phyloP scores from a whole-genome alignment of 2,888 invertebrate genomes.

The Oligia latruncula region DNA sequence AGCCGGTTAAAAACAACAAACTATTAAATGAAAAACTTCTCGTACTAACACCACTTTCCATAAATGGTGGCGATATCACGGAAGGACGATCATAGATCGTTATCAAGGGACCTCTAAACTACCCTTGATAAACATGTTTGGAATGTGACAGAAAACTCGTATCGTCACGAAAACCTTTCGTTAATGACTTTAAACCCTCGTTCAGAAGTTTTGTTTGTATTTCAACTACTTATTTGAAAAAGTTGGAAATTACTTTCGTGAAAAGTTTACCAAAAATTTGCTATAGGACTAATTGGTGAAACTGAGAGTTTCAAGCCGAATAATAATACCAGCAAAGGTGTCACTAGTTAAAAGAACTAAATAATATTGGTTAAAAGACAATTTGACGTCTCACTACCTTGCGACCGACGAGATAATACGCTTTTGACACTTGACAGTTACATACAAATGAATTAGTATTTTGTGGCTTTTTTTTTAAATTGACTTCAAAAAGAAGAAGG shows the following conservation, averaged over 20 bases:
- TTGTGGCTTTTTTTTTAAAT: too few relatives aligned
- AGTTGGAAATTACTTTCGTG: neutral
- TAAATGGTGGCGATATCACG: conserved; percentile 22
- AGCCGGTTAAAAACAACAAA: neutral
- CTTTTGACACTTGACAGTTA: too few relatives aligned
- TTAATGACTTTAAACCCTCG: conserved; percentile 18
- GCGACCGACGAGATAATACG: too few relatives aligned
- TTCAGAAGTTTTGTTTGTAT: conserved; percentile 19
- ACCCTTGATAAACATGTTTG: neutral
- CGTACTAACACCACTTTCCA: neutral
- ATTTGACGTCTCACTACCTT: neutral
- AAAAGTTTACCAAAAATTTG: neutral
- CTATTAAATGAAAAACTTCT: neutral
- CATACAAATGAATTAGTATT: too few relatives aligned
- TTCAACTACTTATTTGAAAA: neutral
- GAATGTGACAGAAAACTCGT: neutral
- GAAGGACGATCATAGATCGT: conserved; percentile 17
- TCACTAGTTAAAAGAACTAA: neutral
- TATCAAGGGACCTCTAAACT: conserved; percentile 29
- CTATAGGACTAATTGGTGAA: neutral
- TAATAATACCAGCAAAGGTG: neutral
- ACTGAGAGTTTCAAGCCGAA: neutral
- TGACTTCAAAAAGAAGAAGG: too few relatives aligned
- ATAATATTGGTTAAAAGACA: neutral
- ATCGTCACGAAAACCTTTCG: conserved; percentile 6